Conservation (phyloP, 2,113 vertebrate species). For the Cisticola juncidis region DNA sequence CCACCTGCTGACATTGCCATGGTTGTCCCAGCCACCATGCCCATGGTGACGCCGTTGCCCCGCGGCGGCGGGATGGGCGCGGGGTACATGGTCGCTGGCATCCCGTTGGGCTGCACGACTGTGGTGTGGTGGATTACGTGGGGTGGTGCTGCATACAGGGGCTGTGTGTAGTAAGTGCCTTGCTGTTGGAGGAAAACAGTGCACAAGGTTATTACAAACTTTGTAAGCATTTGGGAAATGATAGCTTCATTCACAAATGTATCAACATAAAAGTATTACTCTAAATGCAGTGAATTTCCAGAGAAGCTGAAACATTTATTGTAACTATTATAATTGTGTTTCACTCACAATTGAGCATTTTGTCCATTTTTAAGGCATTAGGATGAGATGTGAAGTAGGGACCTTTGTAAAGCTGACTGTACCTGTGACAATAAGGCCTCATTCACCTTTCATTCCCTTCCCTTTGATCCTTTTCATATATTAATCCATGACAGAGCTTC, state of each 20-base stretch:
- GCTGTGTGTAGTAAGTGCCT: conserved; percentile 96
- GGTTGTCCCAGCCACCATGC: conserved; percentile 97
- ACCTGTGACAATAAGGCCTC: background rate
- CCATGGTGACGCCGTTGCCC: conserved; percentile 90
- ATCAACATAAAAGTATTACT: background rate
- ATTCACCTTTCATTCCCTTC: background rate
- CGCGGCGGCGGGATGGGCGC: conserved; percentile 82
- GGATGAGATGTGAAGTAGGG: background rate
- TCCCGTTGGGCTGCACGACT: conserved; percentile 97
- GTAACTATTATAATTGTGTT: background rate
- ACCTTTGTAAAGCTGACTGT: background rate
- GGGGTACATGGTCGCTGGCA: conserved; percentile 95
- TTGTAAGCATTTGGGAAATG: no score
- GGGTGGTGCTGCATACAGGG: conserved; percentile 94
- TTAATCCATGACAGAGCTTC: background rate
- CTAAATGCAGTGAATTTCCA: background rate
- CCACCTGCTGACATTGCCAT: conserved; percentile 99
- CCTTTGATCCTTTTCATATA: background rate
- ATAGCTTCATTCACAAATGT: background rate
- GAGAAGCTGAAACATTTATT: background rate
- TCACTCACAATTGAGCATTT: background rate
- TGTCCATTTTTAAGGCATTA: background rate
- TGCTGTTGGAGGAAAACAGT: conserved; percentile 78
- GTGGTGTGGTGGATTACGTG: conserved; percentile 99
- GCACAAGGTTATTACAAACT: background rate